Percentiles rank a stretch among this genome's conserved stretches.
Evolutionary conservation across 2,113 vertebrate species (phyloP).

Genomic region (Xiphorhynchus elegans): DNA sequence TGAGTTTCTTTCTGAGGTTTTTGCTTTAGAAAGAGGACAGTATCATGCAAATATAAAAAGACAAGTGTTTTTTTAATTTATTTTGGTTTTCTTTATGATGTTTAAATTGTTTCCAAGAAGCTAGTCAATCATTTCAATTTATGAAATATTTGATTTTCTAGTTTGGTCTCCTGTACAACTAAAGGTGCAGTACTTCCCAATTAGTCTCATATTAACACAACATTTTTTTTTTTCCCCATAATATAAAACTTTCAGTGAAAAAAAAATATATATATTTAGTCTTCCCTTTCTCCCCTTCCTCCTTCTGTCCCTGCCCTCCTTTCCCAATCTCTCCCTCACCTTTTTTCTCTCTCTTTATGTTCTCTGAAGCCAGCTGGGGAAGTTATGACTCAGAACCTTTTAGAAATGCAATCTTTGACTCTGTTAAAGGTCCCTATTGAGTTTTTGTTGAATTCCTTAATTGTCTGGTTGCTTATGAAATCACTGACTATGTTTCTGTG

Average conservation of each 20-base stretch:
- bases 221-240: not conserved
- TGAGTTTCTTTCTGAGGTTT: not conserved
- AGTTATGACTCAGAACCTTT: conserved; percentile 1
- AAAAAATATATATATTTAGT: not conserved
- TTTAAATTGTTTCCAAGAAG: not conserved
- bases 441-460: conserved; percentile 16
- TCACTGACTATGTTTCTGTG: conserved; percentile 7
- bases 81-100: not conserved
- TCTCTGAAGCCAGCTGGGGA: not conserved
- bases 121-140: not conserved
- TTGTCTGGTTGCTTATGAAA: not conserved
- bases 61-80: not conserved
- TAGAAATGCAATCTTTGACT: not conserved
- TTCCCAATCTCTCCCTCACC: too few species aligned
- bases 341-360: not conserved
- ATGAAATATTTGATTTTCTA: not conserved
- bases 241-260: not conserved
- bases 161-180: not conserved
- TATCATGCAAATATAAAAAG: not conserved
- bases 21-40: not conserved
- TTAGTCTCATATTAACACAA: not conserved
- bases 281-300: not conserved
- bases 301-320: not conserved
- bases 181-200: not conserved
- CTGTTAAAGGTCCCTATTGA: not conserved